phyloP scores from a whole-genome alignment of 2,797 vertebrate genomes.

The Ambastaia sidthimunki region DNA sequence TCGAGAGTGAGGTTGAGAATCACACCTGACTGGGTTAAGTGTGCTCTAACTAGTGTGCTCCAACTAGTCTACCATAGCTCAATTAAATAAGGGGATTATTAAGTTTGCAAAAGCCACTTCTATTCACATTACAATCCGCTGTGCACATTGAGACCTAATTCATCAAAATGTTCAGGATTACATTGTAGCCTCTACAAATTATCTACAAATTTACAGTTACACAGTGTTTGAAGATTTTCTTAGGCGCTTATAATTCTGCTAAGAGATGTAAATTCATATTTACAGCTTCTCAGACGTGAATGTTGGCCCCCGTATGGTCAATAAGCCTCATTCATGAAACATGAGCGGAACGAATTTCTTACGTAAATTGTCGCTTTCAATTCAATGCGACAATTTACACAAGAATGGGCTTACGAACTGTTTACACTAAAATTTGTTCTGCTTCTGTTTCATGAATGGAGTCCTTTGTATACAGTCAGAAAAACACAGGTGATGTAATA shows the following conservation, averaged over 20 bases:
- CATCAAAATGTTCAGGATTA: not conserved
- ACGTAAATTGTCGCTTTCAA: constrained; percentile 7
- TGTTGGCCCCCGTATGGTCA: not conserved
- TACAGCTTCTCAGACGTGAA: not conserved
- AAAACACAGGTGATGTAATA: not conserved
- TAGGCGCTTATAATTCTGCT: not conserved
- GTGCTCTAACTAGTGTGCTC: not conserved
- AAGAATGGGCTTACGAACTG: not conserved
- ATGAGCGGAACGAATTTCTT: not conserved
- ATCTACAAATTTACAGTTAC: no score
- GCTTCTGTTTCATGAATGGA: constrained; percentile 2
- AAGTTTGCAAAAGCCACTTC: not conserved
- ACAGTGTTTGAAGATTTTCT: not conserved
- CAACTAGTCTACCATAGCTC: not conserved
- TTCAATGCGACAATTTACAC: not conserved
- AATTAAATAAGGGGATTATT: not conserved
- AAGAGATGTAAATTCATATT: not conserved
- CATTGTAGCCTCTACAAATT: not conserved
- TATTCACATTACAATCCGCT: constrained; percentile 9
- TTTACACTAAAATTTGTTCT: constrained; percentile 6
- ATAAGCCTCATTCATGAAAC: constrained; percentile 23
- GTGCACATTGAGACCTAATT: not conserved
- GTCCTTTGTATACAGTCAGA: not conserved
- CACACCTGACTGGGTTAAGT: constrained; percentile 1
- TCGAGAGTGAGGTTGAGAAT: not conserved